Evolutionary conservation across 2,797 vertebrate species (phyloP).

Genomic region (Peromyscus attwateri): DNA sequence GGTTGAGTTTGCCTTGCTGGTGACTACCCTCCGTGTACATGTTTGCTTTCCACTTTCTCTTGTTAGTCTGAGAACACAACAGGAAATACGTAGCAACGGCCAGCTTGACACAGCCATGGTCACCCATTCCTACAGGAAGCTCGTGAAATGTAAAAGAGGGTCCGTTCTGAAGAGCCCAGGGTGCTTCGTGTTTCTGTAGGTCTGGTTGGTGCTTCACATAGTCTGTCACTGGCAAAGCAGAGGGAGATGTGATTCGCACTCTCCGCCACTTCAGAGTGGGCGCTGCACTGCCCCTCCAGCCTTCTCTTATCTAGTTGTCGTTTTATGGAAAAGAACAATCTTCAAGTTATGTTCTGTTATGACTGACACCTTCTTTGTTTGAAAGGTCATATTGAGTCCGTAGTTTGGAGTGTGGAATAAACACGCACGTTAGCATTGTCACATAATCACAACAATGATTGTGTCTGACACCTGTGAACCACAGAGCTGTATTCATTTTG

Average conservation of each 20-base stretch:
- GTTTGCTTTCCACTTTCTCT: conserved; percentile 21
- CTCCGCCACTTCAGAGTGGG: conserved; percentile 18
- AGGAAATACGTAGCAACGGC: not conserved
- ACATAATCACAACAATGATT: not conserved
- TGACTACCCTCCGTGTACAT: not conserved
- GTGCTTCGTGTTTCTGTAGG: not conserved
- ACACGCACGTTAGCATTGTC: not conserved
- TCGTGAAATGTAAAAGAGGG: not conserved
- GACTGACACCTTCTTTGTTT: conserved; percentile 26
- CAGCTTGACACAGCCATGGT: conserved; percentile 15
- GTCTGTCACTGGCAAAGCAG: conserved; percentile 37
- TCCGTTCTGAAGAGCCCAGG: not conserved
- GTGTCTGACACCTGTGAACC: not conserved
- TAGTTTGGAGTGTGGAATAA: conserved; percentile 57
- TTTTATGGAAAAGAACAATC: conserved; percentile 36
- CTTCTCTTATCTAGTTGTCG: conserved; percentile 37
- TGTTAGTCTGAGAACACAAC: conserved; percentile 40
- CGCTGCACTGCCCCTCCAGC: not conserved
- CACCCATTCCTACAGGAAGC: not conserved
- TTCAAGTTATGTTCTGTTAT: conserved; percentile 47
- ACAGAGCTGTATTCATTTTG: conserved; percentile 3
- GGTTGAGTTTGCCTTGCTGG: conserved; percentile 72
- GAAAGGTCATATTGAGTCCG: conserved; percentile 40
- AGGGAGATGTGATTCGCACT: conserved; percentile 35
- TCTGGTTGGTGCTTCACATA: conserved; percentile 7